phyloP scores from a whole-genome alignment of 2,113 vertebrate species.

The Empidonax alnorum region DNA sequence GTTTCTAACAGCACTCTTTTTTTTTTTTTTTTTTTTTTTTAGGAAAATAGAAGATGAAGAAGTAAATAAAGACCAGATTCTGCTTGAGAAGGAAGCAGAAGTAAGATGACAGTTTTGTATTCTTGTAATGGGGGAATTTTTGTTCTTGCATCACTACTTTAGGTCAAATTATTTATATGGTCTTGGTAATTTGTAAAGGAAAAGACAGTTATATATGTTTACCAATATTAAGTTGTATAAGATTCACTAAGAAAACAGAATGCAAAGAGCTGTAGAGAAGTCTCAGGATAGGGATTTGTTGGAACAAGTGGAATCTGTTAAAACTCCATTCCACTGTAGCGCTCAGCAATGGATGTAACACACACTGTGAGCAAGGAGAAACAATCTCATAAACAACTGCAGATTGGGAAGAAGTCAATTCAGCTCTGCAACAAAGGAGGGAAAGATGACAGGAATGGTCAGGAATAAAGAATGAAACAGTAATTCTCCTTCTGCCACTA shows the following conservation, averaged over 20 bases:
- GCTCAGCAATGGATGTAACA: fast-evolving
- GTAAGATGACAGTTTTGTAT: constrained; percentile 68
- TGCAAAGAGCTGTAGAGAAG: background rate
- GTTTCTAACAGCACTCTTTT: background rate
- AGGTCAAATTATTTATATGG: background rate
- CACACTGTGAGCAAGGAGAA: background rate
- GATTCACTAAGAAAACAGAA: background rate
- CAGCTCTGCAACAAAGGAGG: background rate
- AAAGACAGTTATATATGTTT: background rate
- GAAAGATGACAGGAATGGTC: background rate
- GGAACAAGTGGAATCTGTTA: background rate
- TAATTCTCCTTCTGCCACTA: background rate
- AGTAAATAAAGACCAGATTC: constrained; percentile 95
- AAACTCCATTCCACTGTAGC: background rate
- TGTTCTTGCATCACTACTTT: background rate
- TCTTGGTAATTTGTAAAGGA: background rate
- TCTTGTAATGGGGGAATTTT: background rate
- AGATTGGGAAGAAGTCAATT: background rate
- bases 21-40: background rate
- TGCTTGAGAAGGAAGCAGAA: constrained; percentile 98
- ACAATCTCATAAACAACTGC: background rate
- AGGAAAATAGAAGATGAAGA: constrained; percentile 95
- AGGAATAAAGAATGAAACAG: background rate
- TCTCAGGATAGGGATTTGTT: background rate
- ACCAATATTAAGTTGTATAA: background rate